These are phyloP conservation scores for Donacobius atricapilla DNA, from an alignment of 2,113 vertebrate species.

Conservation along the genomic window DNA sequence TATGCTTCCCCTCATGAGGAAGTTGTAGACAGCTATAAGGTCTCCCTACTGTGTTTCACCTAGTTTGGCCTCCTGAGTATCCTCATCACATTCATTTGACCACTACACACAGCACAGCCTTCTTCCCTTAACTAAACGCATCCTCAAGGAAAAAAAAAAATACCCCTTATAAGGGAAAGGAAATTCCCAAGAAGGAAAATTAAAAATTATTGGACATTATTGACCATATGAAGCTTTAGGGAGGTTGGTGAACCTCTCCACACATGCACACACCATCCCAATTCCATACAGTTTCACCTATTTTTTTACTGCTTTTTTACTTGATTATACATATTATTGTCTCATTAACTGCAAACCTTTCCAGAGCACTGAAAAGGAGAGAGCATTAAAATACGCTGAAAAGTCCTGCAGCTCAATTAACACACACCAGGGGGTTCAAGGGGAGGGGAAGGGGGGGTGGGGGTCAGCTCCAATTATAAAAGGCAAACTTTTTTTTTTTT, in stretches of 20 bases:
- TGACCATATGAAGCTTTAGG: neutral
- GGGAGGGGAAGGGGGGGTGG: neutral
- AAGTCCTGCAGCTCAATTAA: conserved; percentile 60
- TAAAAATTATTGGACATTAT: neutral
- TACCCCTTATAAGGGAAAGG: neutral
- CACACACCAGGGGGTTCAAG: conserved; percentile 41
- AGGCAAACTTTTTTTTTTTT: conserved; percentile 13
- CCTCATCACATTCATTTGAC: neutral
- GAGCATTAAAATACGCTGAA: conserved; percentile 46
- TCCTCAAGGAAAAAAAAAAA: neutral
- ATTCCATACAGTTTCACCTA: neutral
- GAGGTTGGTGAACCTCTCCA: neutral
- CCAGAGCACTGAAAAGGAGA: conserved; percentile 30
- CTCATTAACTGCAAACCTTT: conserved; percentile 60
- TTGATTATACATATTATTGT: conserved; percentile 59
- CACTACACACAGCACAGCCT: neutral
- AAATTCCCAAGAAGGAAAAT: neutral
- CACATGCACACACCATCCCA: neutral
- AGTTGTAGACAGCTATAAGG: neutral
- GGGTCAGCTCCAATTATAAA: conserved; percentile 52
- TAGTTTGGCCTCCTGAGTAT: neutral
- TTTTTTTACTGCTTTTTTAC: conserved; percentile 18
- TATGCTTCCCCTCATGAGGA: neutral
- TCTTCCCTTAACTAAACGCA: neutral
- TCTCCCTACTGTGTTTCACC: neutral